These are phyloP conservation scores for Drosophila cardini DNA, from an alignment of 1,140 invertebrate species.

Conservation along the genomic window DNA sequence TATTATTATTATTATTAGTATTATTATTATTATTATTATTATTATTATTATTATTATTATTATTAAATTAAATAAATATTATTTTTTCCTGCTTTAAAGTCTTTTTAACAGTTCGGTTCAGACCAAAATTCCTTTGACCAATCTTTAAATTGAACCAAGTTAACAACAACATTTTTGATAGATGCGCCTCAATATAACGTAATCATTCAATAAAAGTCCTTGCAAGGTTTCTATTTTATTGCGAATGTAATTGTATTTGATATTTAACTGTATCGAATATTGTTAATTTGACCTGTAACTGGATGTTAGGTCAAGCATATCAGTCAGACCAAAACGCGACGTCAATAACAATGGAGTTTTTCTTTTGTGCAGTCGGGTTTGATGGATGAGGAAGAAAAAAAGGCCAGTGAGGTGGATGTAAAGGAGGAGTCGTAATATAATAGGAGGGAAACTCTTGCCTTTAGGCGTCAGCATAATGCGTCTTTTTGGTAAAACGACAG, in stretches of 20 bases:
- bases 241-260: not conserved
- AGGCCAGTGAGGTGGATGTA: no score
- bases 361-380: not conserved
- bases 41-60: no score
- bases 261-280: constrained; percentile 6
- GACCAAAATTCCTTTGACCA: no score
- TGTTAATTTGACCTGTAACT: constrained; percentile 15
- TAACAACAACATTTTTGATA: not conserved
- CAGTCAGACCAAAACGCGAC: constrained; percentile 1
- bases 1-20: no score
- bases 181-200: not conserved
- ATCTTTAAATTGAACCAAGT: no score
- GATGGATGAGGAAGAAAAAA: no score
- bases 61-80: no score
- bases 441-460: constrained; percentile 9
- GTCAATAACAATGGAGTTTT: constrained; percentile 8
- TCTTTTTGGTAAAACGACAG: not conserved
- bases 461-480: constrained; percentile 19
- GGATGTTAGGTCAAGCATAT: constrained; percentile 11
- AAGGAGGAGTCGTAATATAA: no score
- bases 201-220: not conserved
- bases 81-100: no score
- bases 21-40: no score
- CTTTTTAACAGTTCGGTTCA: no score
- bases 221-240: not conserved